phyloP scores from a whole-genome alignment of 2,797 vertebrate genomes.

The Gorsachius magnificus region DNA sequence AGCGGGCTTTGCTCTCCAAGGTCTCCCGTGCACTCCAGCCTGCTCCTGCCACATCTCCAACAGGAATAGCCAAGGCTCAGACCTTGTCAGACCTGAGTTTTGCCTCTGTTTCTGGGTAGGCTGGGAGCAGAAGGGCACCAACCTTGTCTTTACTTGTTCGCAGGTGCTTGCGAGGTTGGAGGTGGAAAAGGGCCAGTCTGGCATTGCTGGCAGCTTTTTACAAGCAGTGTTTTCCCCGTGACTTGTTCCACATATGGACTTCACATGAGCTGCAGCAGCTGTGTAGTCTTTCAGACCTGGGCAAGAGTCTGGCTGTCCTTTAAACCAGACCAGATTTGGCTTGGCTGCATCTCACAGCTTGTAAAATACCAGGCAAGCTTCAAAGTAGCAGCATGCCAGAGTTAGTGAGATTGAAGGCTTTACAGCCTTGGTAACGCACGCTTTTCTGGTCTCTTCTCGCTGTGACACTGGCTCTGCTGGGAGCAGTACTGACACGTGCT shows the following conservation, averaged over 20 bases:
- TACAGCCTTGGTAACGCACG: not conserved
- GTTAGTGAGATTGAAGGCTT: not conserved
- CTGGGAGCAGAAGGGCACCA: not conserved
- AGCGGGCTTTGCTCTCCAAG: not conserved
- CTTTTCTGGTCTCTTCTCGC: not conserved
- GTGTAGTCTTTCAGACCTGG: not conserved
- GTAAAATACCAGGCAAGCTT: not conserved
- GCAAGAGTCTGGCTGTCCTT: not conserved
- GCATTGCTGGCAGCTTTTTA: not conserved
- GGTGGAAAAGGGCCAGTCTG: not conserved
- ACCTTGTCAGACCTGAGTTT: not conserved
- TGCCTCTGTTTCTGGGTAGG: not conserved
- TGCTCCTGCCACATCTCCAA: not conserved
- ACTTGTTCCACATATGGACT: not conserved
- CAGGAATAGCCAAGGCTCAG: not conserved
- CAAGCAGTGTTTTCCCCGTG: not conserved
- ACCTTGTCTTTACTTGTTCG: not conserved
- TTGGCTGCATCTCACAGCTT: not conserved
- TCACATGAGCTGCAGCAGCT: not conserved
- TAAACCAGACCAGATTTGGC: not conserved
- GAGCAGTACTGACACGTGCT: not conserved
- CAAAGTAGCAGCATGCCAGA: not conserved
- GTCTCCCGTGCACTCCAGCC: not conserved
- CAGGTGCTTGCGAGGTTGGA: not conserved
- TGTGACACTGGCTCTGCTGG: not conserved